Percentiles rank a stretch among this genome's conserved stretches.
Evolutionary conservation across 1,140 invertebrate genomes (phyloP).

Genomic region (Ctenoplectra terminalis): DNA sequence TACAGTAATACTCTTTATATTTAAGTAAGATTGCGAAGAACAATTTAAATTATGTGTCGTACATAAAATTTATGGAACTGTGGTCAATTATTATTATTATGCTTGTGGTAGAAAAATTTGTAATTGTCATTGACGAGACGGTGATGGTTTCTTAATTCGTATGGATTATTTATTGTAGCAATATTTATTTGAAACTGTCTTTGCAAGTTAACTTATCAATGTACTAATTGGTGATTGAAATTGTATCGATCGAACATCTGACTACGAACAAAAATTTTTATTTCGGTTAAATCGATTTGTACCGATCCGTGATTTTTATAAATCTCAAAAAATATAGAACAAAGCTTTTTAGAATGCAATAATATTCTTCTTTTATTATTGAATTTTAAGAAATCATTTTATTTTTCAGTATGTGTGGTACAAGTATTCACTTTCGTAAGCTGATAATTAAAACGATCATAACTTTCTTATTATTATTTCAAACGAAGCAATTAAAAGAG

Average conservation of each 20-base stretch:
- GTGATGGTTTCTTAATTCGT: not conserved
- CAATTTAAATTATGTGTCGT: no score
- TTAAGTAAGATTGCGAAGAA: no score
- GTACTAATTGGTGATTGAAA: not conserved
- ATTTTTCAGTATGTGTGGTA: not conserved
- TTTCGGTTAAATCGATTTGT: not conserved
- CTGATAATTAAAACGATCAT: no score
- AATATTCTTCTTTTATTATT: not conserved
- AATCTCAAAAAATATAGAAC: not conserved
- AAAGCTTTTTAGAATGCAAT: not conserved
- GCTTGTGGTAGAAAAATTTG: not conserved
- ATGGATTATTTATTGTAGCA: not conserved
- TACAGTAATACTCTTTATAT: no score
- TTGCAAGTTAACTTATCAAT: not conserved
- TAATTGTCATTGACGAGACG: not conserved
- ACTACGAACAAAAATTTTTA: not conserved
- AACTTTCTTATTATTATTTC: no score
- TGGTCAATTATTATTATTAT: constrained; percentile 4
- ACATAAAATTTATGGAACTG: not conserved
- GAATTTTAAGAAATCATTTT: not conserved
- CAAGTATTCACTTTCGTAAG: not conserved
- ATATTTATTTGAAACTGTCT: not conserved
- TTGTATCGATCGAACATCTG: not conserved
- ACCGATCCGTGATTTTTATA: not conserved
- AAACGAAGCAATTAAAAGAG: no score